These are phyloP conservation scores for Rhynchomys soricoides DNA, from an alignment of 2,113 vertebrate species.

Conservation along the genomic window DNA sequence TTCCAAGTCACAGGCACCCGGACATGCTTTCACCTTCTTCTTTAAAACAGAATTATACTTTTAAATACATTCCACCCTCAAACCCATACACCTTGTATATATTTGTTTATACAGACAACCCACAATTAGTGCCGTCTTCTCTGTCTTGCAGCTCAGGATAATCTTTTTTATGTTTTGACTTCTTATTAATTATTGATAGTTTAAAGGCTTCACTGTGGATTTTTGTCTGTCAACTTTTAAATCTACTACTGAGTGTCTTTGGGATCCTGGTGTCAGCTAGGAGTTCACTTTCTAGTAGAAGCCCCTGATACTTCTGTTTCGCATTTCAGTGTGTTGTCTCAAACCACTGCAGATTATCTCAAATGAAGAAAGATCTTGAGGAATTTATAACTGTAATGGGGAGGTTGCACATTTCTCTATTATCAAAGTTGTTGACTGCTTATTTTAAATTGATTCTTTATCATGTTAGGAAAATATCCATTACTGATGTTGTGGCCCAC, in stretches of 20 bases:
- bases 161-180: neutral
- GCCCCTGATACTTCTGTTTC: neutral
- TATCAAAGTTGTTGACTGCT: neutral
- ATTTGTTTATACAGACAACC: neutral
- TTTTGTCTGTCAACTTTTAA: neutral
- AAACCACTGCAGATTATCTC: neutral
- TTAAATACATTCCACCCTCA: neutral
- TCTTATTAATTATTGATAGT: neutral
- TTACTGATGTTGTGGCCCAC: neutral
- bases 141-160: neutral
- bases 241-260: neutral
- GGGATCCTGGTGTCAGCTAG: neutral
- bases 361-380: neutral
- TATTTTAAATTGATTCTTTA: conserved; percentile 13
- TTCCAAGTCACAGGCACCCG: neutral
- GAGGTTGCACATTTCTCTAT: neutral
- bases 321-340: neutral
- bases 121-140: neutral
- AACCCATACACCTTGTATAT: neutral
- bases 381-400: neutral
- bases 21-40: neutral
- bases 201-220: neutral
- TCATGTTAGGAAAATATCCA: neutral
- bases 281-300: neutral
- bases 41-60: conserved; percentile 9